Base-by-base conservation (phyloP, 1,140 invertebrate genomes). In the Hesperophylax magnus region DNA sequence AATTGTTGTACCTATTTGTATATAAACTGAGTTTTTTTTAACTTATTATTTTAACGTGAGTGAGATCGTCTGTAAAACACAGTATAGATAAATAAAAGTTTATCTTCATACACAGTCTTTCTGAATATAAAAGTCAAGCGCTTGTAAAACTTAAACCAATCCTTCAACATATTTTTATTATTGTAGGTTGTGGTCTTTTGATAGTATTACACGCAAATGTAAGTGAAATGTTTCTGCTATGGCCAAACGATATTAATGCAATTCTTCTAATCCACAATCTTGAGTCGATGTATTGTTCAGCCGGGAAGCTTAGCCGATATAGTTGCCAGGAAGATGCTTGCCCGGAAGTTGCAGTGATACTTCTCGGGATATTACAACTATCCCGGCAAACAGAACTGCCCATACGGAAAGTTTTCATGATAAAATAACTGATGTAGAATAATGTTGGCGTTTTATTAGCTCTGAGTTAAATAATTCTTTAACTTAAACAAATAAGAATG, bases 181-280 rank as follows among this genome's bases (percentile, higher is more conserved):
- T 39, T 39, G 7, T 39, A 9, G 34, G 7, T 7, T 39, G 4
- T 39, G 34, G 34, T 56, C 17, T 56, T 17, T 8, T 56, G 5
- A n/a, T 56, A 56, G 17, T 56, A n/a, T 11, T n/a, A 3, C 54
- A 56, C 17, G 3, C 5, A n/a, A 56, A 56, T n/a, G 20, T 20
- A 56, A 9, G 75, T 61, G 20, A 77, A 39, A 34, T 77, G 61
- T 77, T 63, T 22, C 65, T 71, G 11, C 65, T 79, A 7, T 65
- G 47, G 20, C 47, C 58, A 61, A 63, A 81, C 79, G 54, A 77
- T 69, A 77, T 77, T 58, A 63, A 81, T 67, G 65, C 79, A 80
- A 75, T 80, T 80, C 78, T 75, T 47, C 65, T 77, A 67, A 81
- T 47, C 74, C 72, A 58, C 79, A 80, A 80, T 80, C 79, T 80